phyloP scores from a whole-genome alignment of 2,888 invertebrate genomes.

The Epirrhoe tristata region DNA sequence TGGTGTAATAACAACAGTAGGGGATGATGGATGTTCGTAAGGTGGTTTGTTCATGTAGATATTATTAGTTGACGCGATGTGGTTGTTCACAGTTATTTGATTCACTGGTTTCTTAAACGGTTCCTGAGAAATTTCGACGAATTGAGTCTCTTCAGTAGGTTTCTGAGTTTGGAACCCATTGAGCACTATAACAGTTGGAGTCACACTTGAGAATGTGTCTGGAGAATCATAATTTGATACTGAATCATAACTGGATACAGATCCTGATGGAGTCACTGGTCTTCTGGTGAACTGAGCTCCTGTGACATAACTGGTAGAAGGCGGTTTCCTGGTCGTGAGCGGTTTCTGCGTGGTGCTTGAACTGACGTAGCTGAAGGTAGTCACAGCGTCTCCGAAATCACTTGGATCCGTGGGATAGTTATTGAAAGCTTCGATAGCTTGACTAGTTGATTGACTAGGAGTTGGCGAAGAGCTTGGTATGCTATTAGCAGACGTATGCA shows the following conservation, averaged over 20 bases:
- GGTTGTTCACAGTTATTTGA: constrained; percentile 86
- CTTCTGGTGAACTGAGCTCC: constrained; percentile 80
- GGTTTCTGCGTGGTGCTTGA: constrained; percentile 68
- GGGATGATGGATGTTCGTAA: constrained; percentile 81
- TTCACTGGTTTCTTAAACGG: constrained; percentile 80
- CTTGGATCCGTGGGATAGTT: constrained; percentile 76
- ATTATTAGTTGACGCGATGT: constrained; percentile 85
- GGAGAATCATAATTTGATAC: constrained; percentile 64
- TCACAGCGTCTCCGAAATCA: constrained; percentile 71
- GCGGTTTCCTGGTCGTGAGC: constrained; percentile 67
- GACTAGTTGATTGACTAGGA: constrained; percentile 77
- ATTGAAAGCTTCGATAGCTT: constrained; percentile 77
- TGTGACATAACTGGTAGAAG: constrained; percentile 80
- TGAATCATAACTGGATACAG: constrained; percentile 31
- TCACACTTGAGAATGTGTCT: constrained; percentile 78
- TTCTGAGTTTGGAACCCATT: constrained; percentile 67
- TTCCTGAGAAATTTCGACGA: constrained; percentile 82
- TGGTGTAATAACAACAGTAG: constrained; percentile 89
- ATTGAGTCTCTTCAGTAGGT: constrained; percentile 65
- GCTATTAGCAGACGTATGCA: constrained; percentile 67
- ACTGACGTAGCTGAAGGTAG: constrained; percentile 74
- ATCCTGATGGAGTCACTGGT: constrained; percentile 66
- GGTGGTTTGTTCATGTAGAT: constrained; percentile 76
- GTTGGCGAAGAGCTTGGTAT: constrained; percentile 68
- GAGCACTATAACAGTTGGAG: constrained; percentile 79